A percentile compares a stretch with the other conserved stretches of the same genome.
Evolutionary conservation across 2,797 vertebrate species (phyloP).

Genomic region (Rhodeus uyekii): DNA sequence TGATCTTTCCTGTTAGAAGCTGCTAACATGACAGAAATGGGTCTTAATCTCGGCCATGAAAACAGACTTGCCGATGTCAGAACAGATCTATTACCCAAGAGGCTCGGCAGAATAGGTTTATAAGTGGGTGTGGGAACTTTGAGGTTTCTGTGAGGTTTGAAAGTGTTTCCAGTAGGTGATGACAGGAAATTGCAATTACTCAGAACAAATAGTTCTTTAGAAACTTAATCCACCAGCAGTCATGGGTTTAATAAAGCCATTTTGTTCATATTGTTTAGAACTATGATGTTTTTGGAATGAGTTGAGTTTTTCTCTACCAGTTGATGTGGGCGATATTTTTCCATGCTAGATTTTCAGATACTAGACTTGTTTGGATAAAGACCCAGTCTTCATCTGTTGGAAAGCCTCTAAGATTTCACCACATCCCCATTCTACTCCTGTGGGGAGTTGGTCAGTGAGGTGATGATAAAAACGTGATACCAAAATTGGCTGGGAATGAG

Average conservation of each 20-base stretch:
- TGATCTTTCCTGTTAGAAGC: neutral
- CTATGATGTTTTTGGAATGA: neutral
- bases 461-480: constrained; percentile 8
- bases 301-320: neutral
- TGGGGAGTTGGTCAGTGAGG: constrained; percentile 16
- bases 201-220: neutral
- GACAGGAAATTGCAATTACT: neutral
- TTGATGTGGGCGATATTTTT: neutral
- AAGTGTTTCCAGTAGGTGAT: constrained; percentile 13
- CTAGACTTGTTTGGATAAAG: constrained; percentile 17
- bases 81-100: constrained; percentile 12
- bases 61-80: neutral
- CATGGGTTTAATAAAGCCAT: neutral
- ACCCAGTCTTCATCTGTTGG: neutral
- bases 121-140: constrained; percentile 12
- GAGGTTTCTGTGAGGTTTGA: constrained; percentile 21
- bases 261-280: neutral
- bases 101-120: neutral
- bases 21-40: constrained; percentile 21
- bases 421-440: neutral
- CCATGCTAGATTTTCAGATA: neutral
- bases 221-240: neutral
- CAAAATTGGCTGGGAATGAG: neutral
- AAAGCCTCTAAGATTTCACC: neutral
- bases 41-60: constrained; percentile 15